phyloP scores from a whole-genome alignment of 2,888 invertebrate species.

The Chrysomela aeneicollis region DNA sequence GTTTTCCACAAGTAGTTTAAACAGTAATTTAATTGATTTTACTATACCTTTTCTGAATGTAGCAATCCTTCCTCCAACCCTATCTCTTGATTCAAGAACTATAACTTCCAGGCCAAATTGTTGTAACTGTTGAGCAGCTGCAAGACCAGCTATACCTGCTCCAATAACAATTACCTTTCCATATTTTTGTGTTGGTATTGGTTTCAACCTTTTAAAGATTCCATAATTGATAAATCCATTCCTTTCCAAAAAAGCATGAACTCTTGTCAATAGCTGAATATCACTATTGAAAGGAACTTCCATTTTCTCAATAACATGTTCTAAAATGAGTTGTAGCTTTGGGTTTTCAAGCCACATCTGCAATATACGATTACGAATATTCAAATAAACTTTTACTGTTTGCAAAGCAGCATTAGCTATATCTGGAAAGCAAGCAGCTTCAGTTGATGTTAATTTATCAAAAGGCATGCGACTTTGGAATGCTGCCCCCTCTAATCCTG shows the following conservation, averaged over 20 bases:
- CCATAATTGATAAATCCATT: slow-evolving; percentile 99
- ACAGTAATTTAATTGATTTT: background rate
- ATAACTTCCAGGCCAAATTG: slow-evolving; percentile 97
- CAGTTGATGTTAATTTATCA: slow-evolving; percentile 92
- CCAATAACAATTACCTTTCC: slow-evolving; percentile 73
- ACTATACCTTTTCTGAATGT: slow-evolving; percentile 88
- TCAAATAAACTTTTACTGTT: slow-evolving; percentile 73
- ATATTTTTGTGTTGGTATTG: slow-evolving; percentile 71
- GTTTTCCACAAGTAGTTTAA: background rate
- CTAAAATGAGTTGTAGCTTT: slow-evolving; percentile 86
- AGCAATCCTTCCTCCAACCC: slow-evolving; percentile 96
- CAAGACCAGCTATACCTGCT: slow-evolving; percentile 91
- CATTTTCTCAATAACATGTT: slow-evolving; percentile 82
- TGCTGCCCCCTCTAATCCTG: slow-evolving; percentile 86
- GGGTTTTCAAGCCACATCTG: slow-evolving; percentile 97
- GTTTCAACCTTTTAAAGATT: slow-evolving; percentile 86
- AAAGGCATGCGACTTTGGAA: slow-evolving; percentile 93
- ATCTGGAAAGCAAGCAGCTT: slow-evolving; percentile 94
- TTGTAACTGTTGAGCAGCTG: slow-evolving; percentile 92
- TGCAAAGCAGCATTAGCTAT: slow-evolving; percentile 83
- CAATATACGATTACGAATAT: slow-evolving; percentile 88
- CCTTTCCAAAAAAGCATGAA: slow-evolving; percentile 91
- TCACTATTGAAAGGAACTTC: slow-evolving; percentile 95
- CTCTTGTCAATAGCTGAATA: slow-evolving; percentile 79
- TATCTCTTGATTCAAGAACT: slow-evolving; percentile 85